A percentile compares a stretch with the other conserved stretches of the same genome.
phyloP scores from a whole-genome alignment of 2,888 invertebrate genomes.

The Deilephila porcellus region DNA sequence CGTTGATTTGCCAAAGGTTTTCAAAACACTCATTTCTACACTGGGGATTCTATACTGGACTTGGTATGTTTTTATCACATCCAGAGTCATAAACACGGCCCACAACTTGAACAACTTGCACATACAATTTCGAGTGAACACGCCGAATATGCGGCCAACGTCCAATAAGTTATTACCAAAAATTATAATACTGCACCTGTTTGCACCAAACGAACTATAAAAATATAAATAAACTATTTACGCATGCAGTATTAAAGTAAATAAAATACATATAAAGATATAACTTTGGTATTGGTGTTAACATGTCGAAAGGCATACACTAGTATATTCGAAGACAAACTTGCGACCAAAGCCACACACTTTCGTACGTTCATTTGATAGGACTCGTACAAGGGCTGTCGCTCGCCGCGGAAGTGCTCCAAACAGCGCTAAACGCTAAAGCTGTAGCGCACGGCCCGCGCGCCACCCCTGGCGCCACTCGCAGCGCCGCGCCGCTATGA shows the following conservation, averaged over 20 bases:
- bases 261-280: slow-evolving; percentile 61
- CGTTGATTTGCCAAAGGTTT: background rate
- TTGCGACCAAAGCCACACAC: slow-evolving; percentile 21
- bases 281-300: slow-evolving; percentile 83
- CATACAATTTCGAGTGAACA: slow-evolving; percentile 10
- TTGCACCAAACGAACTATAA: slow-evolving; percentile 58
- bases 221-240: slow-evolving; percentile 55
- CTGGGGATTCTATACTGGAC: slow-evolving; percentile 1
- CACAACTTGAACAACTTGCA: slow-evolving; percentile 30
- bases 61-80: background rate
- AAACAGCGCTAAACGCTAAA: slow-evolving; percentile 46
- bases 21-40: background rate
- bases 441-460: slow-evolving; percentile 44
- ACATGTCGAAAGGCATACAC: slow-evolving; percentile 56
- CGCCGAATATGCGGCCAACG: slow-evolving; percentile 1
- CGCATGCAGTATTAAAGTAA: slow-evolving; percentile 61
- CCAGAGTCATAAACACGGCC: slow-evolving; percentile 17
- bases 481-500: slow-evolving; percentile 67
- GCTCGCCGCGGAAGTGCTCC: slow-evolving; percentile 10
- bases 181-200: slow-evolving; percentile 63
- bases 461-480: slow-evolving; percentile 42
- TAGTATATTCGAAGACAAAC: slow-evolving; percentile 26
- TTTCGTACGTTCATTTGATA: slow-evolving; percentile 13
- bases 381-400: slow-evolving; percentile 5
- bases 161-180: slow-evolving; percentile 52